Evolutionary conservation across 2,113 vertebrate species (phyloP).

Genomic region (Cacatua alba): DNA sequence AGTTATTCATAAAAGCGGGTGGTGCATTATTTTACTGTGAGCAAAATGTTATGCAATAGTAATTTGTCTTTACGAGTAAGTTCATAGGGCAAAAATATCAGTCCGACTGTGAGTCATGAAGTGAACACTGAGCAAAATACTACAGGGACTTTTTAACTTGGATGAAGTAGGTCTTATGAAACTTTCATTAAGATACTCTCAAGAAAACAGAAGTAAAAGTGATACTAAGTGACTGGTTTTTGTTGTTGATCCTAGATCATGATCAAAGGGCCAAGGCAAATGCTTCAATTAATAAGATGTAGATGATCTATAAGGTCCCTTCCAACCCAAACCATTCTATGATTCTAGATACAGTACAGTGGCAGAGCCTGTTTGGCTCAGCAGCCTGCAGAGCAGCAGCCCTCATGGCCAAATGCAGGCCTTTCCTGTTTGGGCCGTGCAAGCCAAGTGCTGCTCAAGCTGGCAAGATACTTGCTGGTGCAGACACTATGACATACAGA

Average conservation of each 20-base stretch:
- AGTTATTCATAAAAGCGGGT: neutral
- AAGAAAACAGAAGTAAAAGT: neutral
- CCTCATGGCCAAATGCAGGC: neutral
- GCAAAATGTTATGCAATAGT: neutral
- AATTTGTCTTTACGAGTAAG: neutral
- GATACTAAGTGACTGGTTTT: neutral
- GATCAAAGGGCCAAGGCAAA: neutral
- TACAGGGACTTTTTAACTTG: neutral
- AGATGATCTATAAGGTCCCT: neutral
- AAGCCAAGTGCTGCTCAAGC: neutral
- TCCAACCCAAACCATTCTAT: neutral
- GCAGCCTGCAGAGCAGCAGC: neutral
- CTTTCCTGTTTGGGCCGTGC: neutral
- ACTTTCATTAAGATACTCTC: neutral
- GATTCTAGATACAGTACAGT: neutral
- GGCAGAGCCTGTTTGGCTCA: neutral
- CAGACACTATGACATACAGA: neutral
- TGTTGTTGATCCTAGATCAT: neutral
- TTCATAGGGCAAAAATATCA: neutral
- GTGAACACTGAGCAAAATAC: neutral
- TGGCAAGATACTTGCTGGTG: rapidly evolving
- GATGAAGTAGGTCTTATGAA: neutral
- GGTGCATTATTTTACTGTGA: neutral
- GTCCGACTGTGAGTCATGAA: neutral
- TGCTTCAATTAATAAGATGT: neutral